Evolutionary conservation across 2,888 invertebrate species (phyloP), one percentile per base, ranked within the genome.

Genomic region (Erebia palarica): DNA sequence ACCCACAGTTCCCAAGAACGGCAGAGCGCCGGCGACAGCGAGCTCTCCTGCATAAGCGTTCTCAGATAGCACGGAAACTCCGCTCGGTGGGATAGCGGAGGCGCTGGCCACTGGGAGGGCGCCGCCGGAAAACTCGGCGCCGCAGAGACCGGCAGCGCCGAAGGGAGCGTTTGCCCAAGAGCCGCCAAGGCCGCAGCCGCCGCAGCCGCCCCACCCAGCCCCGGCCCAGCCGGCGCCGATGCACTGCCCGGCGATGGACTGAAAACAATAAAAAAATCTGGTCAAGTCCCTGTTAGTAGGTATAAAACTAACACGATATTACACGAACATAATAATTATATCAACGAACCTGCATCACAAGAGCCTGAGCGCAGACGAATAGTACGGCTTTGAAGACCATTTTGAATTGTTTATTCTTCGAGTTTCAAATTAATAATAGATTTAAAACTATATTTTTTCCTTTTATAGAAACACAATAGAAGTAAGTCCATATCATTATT

Each of bases 31-130:
- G 18, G 68, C 59, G 13, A 80, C 79, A 13, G 72, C 63, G 1
- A 84, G 53, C 44, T 76, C 59, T 8, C 84, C 84, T 74, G 82
- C 81, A 42, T 82, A 79, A 2, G 75, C 75, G 68, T 84, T 85
- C 63, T 83, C 82, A 55, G 84, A 82, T 5, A 78, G 44, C 2
- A 81, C 76, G n/a, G 77, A 73, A 10, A 83, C 71, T 65, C 82
- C 81, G 64, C 59, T 75, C 21, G 78, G 77, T n/a, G 79, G 73
- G 57, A 78, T 75, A 10, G 80, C 75, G 3, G 83, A 83, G 9
- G 75, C 65, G 68, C 84, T 85, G 63, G 82, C 77, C 13, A 81
- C 79, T 14, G 78, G 73, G 14, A 80, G 70, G 47, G 76, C 77
- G 11, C 78, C 77, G 10, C 76, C 78, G 27, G 73, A 73, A n/a